Conservation (phyloP, 2,797 vertebrate genomes). For the Mormyrus proboscirostris region DNA sequence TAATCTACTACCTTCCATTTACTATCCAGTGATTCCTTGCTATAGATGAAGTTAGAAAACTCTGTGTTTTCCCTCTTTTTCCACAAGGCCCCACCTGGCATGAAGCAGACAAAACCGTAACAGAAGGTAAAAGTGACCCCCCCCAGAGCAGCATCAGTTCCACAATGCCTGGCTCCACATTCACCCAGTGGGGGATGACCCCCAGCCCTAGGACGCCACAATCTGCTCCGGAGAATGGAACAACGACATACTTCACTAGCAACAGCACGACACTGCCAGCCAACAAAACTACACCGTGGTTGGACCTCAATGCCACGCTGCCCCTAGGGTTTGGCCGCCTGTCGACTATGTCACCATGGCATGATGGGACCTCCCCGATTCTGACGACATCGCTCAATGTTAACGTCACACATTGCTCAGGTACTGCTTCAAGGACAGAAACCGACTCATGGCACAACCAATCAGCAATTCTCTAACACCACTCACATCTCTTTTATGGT, state of each 20-base stretch:
- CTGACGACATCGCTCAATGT: neutral
- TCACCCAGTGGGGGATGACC: neutral
- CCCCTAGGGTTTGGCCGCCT: neutral
- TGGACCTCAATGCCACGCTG: neutral
- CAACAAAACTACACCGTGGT: neutral
- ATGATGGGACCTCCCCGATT: neutral
- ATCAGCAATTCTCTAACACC: neutral
- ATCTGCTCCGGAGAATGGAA: neutral
- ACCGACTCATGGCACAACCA: neutral
- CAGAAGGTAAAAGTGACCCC: neutral
- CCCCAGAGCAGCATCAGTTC: neutral
- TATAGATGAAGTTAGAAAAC: neutral
- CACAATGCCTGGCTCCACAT: neutral
- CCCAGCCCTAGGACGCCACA: neutral
- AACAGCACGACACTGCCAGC: neutral
- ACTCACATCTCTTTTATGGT: neutral
- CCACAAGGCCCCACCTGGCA: neutral
- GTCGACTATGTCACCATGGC: neutral
- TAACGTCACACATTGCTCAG: neutral
- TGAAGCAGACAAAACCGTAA: conserved; percentile 15
- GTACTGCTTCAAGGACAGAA: neutral
- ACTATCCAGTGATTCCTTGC: neutral
- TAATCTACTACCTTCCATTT: neutral
- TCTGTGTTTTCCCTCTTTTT: neutral
- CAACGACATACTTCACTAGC: neutral